These are phyloP conservation scores for Artibeus lituratus DNA, from an alignment of 2,797 vertebrate species.

Conservation along the genomic window DNA sequence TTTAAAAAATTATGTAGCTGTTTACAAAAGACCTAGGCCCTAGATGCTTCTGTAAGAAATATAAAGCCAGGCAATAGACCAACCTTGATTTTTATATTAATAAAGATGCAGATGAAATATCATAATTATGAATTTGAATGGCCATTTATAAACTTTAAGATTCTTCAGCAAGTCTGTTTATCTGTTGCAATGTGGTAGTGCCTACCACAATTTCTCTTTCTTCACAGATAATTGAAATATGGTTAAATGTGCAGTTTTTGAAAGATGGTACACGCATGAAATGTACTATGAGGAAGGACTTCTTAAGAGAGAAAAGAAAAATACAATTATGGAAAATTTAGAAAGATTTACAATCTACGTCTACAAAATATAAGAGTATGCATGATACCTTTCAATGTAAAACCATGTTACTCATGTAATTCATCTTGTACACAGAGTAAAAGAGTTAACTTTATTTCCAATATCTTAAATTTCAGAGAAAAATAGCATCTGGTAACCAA, in stretches of 20 bases:
- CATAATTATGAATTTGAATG: neutral
- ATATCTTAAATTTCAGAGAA: neutral
- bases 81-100: neutral
- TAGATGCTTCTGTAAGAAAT: neutral
- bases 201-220: neutral
- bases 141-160: neutral
- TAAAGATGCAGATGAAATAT: neutral
- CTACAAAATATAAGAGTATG: conserved; percentile 62
- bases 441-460: conserved; percentile 15
- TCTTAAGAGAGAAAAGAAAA: conserved; percentile 60
- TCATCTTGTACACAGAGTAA: conserved; percentile 46
- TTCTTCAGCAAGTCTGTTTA: neutral
- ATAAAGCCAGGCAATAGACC: neutral
- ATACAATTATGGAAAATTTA: conserved; percentile 51
- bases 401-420: neutral
- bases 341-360: conserved; percentile 68
- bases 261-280: conserved; percentile 48
- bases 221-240: neutral
- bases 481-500: neutral
- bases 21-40: neutral
- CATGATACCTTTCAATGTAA: conserved; percentile 19
- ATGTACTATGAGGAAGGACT: conserved; percentile 50
- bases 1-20: neutral
- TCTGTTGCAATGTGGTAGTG: neutral
- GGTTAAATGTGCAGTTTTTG: neutral